Base-by-base conservation (phyloP, 2,113 vertebrate genomes). In the Pungitius pungitius region DNA sequence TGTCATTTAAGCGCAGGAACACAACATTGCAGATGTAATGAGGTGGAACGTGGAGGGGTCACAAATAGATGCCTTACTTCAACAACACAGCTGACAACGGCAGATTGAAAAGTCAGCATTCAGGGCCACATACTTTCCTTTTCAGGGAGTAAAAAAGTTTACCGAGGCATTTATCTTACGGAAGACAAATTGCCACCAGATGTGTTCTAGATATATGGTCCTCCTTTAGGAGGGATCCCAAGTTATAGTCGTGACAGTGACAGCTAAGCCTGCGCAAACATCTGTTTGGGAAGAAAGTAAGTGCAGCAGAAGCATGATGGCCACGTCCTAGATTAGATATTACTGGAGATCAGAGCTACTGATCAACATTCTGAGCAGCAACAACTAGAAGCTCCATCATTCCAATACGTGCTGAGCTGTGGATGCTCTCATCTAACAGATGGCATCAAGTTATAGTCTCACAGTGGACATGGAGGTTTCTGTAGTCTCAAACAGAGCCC, bases 21-120 rank as follows among this genome's bases (percentile, higher is more conserved):
- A 85, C 60, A 85, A 86, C 76, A 87, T 80, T 69, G 78, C 75
- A 74, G 73, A 89, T 70, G 88, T 91, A 93, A 93, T 93, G 89
- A 82, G 83, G 86, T 80, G 86, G 85, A 92, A 92, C 85, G 9
- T 56, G 70, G 78, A 73, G 27, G 82, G 83, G 86, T 91, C 89
- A 89, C 76, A 83, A 64, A 90, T 75, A 90, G 83, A 89, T 20
- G 80, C 86, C 86, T 86, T 71, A 84, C 78, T 87, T 86, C 80
- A 86, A 52, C 81, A 78, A 79, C 87, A 82, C 81, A 77, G 85
- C 86, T 87, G 89, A 92, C 87, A 81, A 45, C 27, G 30, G 80
- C 75, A 90, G 57, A 86, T 66, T 80, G 83, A 82, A 73, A 18
- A 85, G 78, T 85, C 85, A 83, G 85, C 85, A 83, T 85, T 82